Conservation (phyloP, 2,113 vertebrate genomes). For the Cyphomyrus discorhynchus region DNA sequence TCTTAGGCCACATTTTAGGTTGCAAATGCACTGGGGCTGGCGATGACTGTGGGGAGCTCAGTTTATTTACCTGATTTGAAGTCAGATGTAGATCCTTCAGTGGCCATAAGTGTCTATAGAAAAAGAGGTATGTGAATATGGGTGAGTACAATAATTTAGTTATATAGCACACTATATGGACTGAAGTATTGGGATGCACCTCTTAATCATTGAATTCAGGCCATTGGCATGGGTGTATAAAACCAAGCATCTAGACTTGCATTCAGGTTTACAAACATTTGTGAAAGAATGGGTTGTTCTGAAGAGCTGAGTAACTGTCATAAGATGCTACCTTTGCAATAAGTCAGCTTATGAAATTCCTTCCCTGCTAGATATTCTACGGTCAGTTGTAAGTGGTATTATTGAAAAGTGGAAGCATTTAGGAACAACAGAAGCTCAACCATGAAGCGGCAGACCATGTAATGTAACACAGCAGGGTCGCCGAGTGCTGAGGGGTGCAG, state of each 20-base stretch:
- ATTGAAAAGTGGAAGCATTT: not conserved
- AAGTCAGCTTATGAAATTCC: not conserved
- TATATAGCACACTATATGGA: not conserved
- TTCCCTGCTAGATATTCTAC: not conserved
- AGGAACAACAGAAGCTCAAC: not conserved
- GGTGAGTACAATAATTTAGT: not conserved
- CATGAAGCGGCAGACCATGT: not conserved
- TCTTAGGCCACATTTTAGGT: not conserved
- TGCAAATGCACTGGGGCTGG: not conserved
- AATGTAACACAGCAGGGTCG: not conserved
- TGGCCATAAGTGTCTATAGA: slow-evolving; percentile 3
- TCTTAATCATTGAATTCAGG: not conserved
- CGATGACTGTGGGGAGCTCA: not conserved
- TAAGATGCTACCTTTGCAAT: not conserved
- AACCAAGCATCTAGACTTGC: not conserved
- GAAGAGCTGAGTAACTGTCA: not conserved
- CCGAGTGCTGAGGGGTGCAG: not conserved
- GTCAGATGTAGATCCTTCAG: slow-evolving; percentile 14
- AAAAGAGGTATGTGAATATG: not conserved
- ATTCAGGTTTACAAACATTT: not conserved
- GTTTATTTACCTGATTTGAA: slow-evolving; percentile 7
- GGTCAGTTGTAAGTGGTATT: not conserved
- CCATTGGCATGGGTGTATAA: not conserved
- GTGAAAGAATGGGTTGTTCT: not conserved
- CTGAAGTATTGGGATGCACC: not conserved